Percentiles rank a stretch among this genome's conserved stretches.
These are phyloP conservation scores for Ictalurus furcatus DNA, from an alignment of 2,113 vertebrate genomes.

Conservation along the genomic window DNA sequence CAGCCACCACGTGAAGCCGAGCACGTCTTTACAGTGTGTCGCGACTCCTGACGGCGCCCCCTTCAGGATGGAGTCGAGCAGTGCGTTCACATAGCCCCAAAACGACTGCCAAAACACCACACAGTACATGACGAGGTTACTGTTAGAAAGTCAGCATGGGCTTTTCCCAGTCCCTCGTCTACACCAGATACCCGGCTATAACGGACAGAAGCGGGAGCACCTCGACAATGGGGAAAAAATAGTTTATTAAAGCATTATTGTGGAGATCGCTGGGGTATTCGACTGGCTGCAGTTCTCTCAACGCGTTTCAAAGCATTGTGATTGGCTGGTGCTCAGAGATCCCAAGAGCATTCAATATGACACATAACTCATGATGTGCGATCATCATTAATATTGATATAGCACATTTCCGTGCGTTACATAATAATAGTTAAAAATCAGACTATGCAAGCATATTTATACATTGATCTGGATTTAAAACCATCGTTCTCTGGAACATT, in stretches of 20 bases:
- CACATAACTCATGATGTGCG: too few relatives aligned
- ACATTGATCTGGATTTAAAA: neutral
- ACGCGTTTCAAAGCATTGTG: neutral
- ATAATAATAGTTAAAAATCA: neutral
- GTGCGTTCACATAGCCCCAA: slow-evolving; percentile 83
- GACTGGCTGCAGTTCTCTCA: neutral
- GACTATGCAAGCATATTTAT: neutral
- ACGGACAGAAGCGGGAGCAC: neutral
- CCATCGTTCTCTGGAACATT: neutral
- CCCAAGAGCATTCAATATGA: neutral
- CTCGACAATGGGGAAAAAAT: neutral
- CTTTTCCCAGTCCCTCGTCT: neutral
- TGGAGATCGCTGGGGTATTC: neutral
- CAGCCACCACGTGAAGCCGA: slow-evolving; percentile 94
- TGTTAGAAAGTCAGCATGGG: neutral
- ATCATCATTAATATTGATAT: neutral
- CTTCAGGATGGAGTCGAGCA: slow-evolving; percentile 72
- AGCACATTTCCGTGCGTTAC: neutral
- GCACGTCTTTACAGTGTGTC: slow-evolving; percentile 81
- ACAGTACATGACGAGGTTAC: neutral
- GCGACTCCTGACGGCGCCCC: slow-evolving; percentile 62
- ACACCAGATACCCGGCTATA: neutral
- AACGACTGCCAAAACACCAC: slow-evolving; percentile 75
- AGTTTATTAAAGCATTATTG: neutral
- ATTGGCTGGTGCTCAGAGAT: neutral